Percentiles rank a stretch among this genome's conserved stretches.
phyloP scores from a whole-genome alignment of 92 coral and sea anemone genomes.

The Muricea muricata region DNA sequence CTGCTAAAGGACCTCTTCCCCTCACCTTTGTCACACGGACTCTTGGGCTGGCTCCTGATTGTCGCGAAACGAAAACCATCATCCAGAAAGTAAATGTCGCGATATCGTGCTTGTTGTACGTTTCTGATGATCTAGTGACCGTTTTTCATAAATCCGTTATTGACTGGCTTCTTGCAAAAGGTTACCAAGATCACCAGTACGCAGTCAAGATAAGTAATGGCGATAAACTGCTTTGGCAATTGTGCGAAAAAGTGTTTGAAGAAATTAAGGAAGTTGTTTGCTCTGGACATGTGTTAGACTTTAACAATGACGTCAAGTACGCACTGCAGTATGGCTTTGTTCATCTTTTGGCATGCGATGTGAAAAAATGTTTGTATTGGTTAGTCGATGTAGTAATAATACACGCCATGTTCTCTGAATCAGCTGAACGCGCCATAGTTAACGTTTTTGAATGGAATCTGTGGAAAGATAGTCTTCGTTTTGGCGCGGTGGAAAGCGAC shows the following conservation, averaged over 20 bases:
- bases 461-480: neutral
- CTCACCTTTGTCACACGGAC: neutral
- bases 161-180: conserved; percentile 1
- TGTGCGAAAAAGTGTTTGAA: neutral
- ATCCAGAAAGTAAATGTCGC: neutral
- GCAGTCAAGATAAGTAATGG: neutral
- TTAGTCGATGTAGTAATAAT: neutral
- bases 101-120: neutral
- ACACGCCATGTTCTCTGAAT: neutral
- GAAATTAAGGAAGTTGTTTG: neutral
- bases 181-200: conserved; percentile 4
- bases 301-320: neutral
- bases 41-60: neutral
- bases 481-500: neutral
- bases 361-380: neutral
- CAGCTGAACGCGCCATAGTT: no score
- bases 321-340: neutral
- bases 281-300: neutral
- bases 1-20: conserved; percentile 1
- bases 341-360: neutral
- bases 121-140: neutral
- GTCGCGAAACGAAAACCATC: conserved; percentile 6
- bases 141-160: neutral
- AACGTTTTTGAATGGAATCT: neutral
- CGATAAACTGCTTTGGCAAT: neutral